Conservation (phyloP, 2,113 vertebrate species). For the Neolamprologus modestus region DNA sequence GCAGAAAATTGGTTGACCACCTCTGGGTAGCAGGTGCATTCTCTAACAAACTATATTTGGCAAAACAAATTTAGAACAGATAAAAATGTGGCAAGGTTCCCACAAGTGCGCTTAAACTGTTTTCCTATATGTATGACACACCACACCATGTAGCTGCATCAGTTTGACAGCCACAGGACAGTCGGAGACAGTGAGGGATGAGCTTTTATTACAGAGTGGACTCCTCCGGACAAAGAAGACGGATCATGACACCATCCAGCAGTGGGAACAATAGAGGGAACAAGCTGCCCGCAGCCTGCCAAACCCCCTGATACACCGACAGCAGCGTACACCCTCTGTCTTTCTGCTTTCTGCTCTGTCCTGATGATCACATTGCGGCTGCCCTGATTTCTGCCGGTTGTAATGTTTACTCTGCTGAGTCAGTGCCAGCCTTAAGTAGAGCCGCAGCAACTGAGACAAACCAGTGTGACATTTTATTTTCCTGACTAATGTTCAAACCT, state of each 20-base stretch:
- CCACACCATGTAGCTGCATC: not conserved
- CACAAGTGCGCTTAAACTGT: not conserved
- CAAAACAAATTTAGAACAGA: not conserved
- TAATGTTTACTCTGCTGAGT: not conserved
- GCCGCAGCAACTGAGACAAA: not conserved
- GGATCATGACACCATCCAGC: slow-evolving; percentile 38
- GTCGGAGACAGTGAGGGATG: slow-evolving; percentile 43
- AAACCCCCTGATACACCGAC: not conserved
- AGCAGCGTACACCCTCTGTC: not conserved
- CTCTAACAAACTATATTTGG: not conserved
- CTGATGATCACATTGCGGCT: not conserved
- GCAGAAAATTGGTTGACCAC: not conserved
- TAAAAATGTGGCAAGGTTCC: not conserved
- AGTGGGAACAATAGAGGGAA: slow-evolving; percentile 28
- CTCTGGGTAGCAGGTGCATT: not conserved
- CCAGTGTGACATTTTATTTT: not conserved
- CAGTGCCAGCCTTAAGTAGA: not conserved
- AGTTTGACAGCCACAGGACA: not conserved
- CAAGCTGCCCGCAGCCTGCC: slow-evolving; percentile 28
- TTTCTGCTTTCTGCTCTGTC: not conserved
- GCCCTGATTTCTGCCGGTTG: not conserved
- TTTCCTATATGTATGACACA: not conserved
- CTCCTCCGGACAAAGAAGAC: slow-evolving; percentile 44
- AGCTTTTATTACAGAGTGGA: slow-evolving; percentile 27
- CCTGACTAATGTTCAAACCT: not conserved